These are phyloP conservation scores for Drosophila melanogaster DNA, from an alignment of 1,140 invertebrate genomes.

Conservation along the genomic window DNA sequence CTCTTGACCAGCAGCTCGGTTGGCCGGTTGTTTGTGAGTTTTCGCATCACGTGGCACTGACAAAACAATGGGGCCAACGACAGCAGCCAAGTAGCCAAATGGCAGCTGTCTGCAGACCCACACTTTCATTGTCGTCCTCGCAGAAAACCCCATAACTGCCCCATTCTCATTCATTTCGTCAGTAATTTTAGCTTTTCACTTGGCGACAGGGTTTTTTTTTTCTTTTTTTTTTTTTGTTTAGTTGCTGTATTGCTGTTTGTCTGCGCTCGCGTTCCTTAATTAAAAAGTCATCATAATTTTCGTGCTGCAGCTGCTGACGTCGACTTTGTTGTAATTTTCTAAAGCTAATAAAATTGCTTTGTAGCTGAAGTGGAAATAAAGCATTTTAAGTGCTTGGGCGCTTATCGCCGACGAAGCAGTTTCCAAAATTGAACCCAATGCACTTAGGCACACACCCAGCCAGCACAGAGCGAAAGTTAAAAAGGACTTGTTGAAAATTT, in stretches of 20 bases:
- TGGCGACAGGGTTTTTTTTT: conserved; percentile 58
- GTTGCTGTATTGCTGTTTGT: conserved; percentile 41
- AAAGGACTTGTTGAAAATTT: conserved; percentile 83
- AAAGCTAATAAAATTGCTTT: conserved; percentile 83
- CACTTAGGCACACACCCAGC: conserved; percentile 35
- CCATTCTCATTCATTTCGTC: conserved; percentile 44
- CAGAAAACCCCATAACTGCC: no score
- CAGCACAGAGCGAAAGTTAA: conserved; percentile 61
- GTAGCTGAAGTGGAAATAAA: conserved; percentile 79
- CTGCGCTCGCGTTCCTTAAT: conserved; percentile 64
- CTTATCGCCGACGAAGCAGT: conserved; percentile 75
- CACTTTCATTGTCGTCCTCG: conserved; percentile 28
- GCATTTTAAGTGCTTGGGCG: conserved; percentile 77
- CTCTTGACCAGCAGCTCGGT: conserved; percentile 70
- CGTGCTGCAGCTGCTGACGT: conserved; percentile 68
- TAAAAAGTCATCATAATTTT: conserved; percentile 83
- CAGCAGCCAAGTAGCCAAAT: conserved; percentile 56
- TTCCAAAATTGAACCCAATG: conserved; percentile 73
- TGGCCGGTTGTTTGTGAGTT: conserved; percentile 72
- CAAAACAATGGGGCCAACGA: conserved; percentile 57
- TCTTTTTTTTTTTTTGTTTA: conserved; percentile 45
- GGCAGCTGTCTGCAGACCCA: conserved; percentile 56
- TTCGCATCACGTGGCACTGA: conserved; percentile 74
- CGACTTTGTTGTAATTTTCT: conserved; percentile 80
- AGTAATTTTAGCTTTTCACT: conserved; percentile 68